Conservation (phyloP, 37 sponge, comb jelly and placozoan species). For the Sycon ciliatum region DNA sequence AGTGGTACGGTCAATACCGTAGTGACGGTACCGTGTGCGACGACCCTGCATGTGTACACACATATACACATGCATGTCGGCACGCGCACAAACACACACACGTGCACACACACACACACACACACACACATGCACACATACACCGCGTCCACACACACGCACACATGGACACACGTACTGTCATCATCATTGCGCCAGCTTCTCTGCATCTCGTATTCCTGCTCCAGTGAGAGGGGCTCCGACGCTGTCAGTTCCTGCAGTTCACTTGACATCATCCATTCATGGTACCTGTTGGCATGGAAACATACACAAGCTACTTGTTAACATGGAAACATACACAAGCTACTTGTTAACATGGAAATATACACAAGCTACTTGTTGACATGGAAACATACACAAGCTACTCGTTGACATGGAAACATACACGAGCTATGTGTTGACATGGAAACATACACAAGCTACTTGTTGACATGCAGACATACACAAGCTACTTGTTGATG, state of each 20-base stretch:
- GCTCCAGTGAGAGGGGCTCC: conserved; percentile 65
- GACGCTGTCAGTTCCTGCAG: conserved; percentile 68
- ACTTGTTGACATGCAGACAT: background rate
- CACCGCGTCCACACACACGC: background rate
- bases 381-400: background rate
- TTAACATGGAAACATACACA: background rate
- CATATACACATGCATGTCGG: background rate
- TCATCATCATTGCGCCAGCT: conserved; percentile 65
- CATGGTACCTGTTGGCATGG: conserved; percentile 48
- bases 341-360: conserved; percentile 5
- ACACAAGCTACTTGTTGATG: background rate
- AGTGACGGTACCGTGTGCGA: no score
- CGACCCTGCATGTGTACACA: no score
- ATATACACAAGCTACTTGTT: conserved; percentile 2
- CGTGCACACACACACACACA: background rate
- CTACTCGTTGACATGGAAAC: background rate
- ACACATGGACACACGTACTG: conserved; percentile 31
- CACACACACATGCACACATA: background rate
- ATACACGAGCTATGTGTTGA: background rate
- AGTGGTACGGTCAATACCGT: no score
- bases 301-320: background rate
- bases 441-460: background rate
- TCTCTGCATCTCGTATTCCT: conserved; percentile 81
- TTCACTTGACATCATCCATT: conserved; percentile 70
- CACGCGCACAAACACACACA: background rate